Evolutionary conservation across 30 jellyfish, hydroid and myxozoan species (phyloP).

Genomic region (Aurelia sp.): DNA sequence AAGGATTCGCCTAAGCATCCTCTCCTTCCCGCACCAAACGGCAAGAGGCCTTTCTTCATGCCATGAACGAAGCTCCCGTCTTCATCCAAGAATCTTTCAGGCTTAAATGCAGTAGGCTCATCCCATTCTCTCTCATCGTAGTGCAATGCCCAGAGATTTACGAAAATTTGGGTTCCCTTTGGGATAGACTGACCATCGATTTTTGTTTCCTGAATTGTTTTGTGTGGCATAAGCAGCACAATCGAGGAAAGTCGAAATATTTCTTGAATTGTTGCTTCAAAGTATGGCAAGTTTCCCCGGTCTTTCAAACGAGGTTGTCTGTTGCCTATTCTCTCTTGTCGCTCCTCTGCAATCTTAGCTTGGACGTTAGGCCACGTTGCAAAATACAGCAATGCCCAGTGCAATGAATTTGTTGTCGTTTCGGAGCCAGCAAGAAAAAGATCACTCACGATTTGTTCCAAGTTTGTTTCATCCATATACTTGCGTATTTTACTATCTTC

Average conservation of each 20-base stretch:
- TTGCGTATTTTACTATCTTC: background rate
- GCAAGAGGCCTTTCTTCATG: slow-evolving; percentile 68
- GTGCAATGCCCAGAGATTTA: slow-evolving; percentile 80
- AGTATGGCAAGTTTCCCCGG: slow-evolving; percentile 58
- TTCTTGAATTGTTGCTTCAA: slow-evolving; percentile 84
- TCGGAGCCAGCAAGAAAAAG: slow-evolving; percentile 76
- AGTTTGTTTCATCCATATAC: slow-evolving; percentile 41
- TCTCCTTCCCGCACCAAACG: slow-evolving; percentile 96
- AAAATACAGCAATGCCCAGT: slow-evolving; percentile 74
- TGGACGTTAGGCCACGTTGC: slow-evolving; percentile 81
- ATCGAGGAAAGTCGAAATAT: slow-evolving; percentile 63
- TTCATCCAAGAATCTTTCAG: slow-evolving; percentile 78
- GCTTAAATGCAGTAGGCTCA: slow-evolving; percentile 74
- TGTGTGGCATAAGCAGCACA: slow-evolving; percentile 86
- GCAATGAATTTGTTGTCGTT: slow-evolving; percentile 69
- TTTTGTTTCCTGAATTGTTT: slow-evolving; percentile 37
- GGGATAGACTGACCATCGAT: slow-evolving; percentile 76
- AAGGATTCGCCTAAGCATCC: slow-evolving; percentile 88
- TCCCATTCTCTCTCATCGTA: slow-evolving; percentile 85
- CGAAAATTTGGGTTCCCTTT: slow-evolving; percentile 62
- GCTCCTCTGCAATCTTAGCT: slow-evolving; percentile 64
- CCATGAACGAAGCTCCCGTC: slow-evolving; percentile 55
- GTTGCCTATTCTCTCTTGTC: slow-evolving; percentile 52
- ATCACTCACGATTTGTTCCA: slow-evolving; percentile 59
- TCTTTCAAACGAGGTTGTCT: slow-evolving; percentile 67